These are phyloP conservation scores for Arctopsyche grandis DNA, from an alignment of 1,140 invertebrate species.

Conservation along the genomic window DNA sequence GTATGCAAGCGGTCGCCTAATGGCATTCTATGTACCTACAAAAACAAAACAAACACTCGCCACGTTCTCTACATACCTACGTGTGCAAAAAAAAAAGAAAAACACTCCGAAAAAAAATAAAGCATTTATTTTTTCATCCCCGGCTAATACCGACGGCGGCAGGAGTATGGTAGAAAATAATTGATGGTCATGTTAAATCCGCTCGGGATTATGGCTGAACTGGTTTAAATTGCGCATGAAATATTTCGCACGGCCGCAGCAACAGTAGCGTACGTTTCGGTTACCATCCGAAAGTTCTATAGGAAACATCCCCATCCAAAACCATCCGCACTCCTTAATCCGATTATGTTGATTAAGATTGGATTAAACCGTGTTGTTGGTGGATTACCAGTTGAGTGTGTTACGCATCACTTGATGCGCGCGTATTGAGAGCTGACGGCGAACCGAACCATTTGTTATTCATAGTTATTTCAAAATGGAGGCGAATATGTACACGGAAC, in stretches of 20 bases:
- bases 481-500: background rate
- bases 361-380: slow-evolving; percentile 17
- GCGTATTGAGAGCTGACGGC: slow-evolving; percentile 14
- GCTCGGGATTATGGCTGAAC: too few species aligned
- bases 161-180: too few species aligned
- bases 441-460: slow-evolving; percentile 22
- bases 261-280: too few species aligned
- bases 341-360: slow-evolving; percentile 25
- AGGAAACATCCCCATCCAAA: too few species aligned
- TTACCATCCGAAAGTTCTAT: too few species aligned
- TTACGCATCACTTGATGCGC: slow-evolving; percentile 7
- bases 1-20: slow-evolving; percentile 33
- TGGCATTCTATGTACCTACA: slow-evolving; percentile 9
- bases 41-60: too few species aligned
- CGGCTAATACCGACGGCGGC: too few species aligned
- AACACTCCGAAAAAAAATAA: background rate
- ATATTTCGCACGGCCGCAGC: too few species aligned
- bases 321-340: background rate
- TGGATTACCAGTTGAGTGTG: slow-evolving; percentile 12
- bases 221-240: too few species aligned
- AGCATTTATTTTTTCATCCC: too few species aligned
- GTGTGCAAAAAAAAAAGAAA: background rate
- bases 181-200: too few species aligned
- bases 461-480: slow-evolving; percentile 14
- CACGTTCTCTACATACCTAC: too few species aligned